Conservation (phyloP, 2,888 invertebrate species). For the Caenorhabditis drosophilae region DNA sequence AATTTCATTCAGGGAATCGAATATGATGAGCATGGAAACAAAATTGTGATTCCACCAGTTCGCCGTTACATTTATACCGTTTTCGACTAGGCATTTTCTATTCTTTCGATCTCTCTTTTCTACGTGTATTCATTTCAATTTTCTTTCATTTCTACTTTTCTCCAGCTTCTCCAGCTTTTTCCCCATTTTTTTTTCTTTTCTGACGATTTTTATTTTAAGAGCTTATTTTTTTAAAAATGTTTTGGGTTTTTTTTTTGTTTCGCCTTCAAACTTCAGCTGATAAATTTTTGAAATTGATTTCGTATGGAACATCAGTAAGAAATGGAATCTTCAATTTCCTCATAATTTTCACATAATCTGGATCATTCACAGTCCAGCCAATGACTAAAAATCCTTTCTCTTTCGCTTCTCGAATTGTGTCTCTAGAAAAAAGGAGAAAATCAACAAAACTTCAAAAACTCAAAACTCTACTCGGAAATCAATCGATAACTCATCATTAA, state of each 20-base stretch:
- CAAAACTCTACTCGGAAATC: conserved; percentile 31
- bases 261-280: conserved; percentile 1
- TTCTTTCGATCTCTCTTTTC: not conserved
- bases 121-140: conserved; percentile 4
- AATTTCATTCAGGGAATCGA: conserved; percentile 17
- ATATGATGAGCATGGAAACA: conserved; percentile 42
- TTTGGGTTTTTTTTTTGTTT: too few species aligned
- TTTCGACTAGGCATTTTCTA: conserved; percentile 29
- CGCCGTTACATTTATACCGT: conserved; percentile 56
- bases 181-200: too few species aligned
- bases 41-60: conserved; percentile 30
- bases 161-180: too few species aligned
- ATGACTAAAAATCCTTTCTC: conserved; percentile 37
- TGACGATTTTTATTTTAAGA: not conserved
- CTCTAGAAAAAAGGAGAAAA: conserved; percentile 15
- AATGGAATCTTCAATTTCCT: conserved; percentile 33
- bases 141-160: conserved; percentile 12
- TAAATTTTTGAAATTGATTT: too few species aligned
- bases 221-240: conserved; percentile 13
- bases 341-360: conserved; percentile 35
- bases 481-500: conserved; percentile 40
- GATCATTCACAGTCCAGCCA: conserved; percentile 47
- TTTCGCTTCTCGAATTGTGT: conserved; percentile 25
- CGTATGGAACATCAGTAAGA: conserved; percentile 37
- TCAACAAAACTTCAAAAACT: not conserved